Evolutionary conservation across 2,888 invertebrate genomes (phyloP).

Genomic region (Brachynemurus nebulosus): DNA sequence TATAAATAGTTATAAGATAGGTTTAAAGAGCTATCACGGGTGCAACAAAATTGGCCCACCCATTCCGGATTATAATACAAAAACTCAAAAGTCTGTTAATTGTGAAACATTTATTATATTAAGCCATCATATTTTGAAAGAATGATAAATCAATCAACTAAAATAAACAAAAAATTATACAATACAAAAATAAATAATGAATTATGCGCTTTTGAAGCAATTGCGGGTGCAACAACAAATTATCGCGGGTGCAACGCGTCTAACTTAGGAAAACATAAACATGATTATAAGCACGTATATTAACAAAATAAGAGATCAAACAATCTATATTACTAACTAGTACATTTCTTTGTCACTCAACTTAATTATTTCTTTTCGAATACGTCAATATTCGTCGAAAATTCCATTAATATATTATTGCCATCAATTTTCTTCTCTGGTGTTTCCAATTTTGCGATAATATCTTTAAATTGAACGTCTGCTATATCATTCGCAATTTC

Average conservation of each 20-base stretch:
- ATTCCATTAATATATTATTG: slow-evolving; percentile 18
- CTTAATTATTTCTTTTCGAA: slow-evolving; percentile 18
- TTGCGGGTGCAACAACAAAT: too few species aligned
- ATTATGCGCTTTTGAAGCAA: slow-evolving; percentile 14
- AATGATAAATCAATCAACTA: slow-evolving; percentile 7
- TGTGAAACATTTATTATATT: too few species aligned
- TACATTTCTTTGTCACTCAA: slow-evolving; percentile 11
- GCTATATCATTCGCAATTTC: too few species aligned
- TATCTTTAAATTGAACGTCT: too few species aligned
- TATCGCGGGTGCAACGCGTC: too few species aligned
- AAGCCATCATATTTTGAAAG: slow-evolving; percentile 10
- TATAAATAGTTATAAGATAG: slow-evolving; percentile 8
- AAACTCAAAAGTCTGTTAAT: slow-evolving; percentile 12
- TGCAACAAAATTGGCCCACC: slow-evolving; percentile 14
- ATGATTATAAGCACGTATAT: slow-evolving; percentile 15
- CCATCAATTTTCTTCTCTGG: slow-evolving; percentile 17
- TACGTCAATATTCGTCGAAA: slow-evolving; percentile 17
- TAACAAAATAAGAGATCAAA: slow-evolving; percentile 16
- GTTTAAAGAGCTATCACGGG: too few species aligned
- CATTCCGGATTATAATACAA: slow-evolving; percentile 13
- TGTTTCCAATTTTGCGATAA: slow-evolving; percentile 19
- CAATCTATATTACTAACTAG: slow-evolving; percentile 9
- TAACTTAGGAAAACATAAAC: too few species aligned
- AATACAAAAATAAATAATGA: slow-evolving; percentile 13
- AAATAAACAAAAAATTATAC: slow-evolving; percentile 2